phyloP scores from a whole-genome alignment of 2,888 invertebrate species.

The Pammene fasciana region DNA sequence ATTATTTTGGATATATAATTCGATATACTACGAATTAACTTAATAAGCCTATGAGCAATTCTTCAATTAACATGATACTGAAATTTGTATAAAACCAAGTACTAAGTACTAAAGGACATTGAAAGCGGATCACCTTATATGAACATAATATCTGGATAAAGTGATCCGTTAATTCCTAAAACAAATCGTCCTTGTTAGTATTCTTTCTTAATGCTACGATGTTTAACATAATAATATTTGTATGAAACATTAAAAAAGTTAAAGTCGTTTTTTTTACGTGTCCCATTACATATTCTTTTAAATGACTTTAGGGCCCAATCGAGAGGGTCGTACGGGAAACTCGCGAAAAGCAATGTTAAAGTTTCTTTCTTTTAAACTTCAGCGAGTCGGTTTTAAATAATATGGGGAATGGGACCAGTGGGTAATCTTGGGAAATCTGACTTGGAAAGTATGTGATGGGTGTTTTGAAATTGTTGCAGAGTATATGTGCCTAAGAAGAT shows the following conservation, averaged over 20 bases:
- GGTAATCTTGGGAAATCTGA: slow-evolving; percentile 26
- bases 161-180: too few species aligned
- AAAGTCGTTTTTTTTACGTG: slow-evolving; percentile 16
- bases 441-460: slow-evolving; percentile 19
- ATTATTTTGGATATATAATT: not conserved
- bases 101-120: too few species aligned
- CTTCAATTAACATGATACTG: too few species aligned
- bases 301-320: slow-evolving; percentile 31
- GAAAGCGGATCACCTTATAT: too few species aligned
- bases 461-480: slow-evolving; percentile 3
- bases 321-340: slow-evolving; percentile 26
- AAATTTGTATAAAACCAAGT: too few species aligned
- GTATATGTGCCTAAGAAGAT: not conserved
- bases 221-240: too few species aligned
- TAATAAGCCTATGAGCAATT: too few species aligned
- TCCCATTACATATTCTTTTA: slow-evolving; percentile 33
- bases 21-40: not conserved
- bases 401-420: slow-evolving; percentile 29
- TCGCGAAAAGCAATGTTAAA: slow-evolving; percentile 27
- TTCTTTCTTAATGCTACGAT: too few species aligned
- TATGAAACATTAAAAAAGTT: not conserved
- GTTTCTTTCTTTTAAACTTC: slow-evolving; percentile 30
- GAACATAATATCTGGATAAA: too few species aligned
- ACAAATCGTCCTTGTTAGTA: too few species aligned
- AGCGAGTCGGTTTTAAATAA: slow-evolving; percentile 27